Conservation (phyloP, 2,113 vertebrate genomes). For the Tringa solitaria region DNA sequence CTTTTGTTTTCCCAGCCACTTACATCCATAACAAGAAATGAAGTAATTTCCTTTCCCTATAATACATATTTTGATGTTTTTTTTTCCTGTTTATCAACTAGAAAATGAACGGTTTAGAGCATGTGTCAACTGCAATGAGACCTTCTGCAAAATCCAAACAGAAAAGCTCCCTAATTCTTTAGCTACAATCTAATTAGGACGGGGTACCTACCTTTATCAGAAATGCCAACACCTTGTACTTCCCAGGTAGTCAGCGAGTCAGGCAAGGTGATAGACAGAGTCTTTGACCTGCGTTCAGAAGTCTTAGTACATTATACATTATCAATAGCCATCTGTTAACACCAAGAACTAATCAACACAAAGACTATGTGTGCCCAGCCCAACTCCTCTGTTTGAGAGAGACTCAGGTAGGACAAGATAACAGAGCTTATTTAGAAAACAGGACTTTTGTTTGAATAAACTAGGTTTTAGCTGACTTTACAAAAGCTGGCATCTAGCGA, state of each 20-base stretch:
- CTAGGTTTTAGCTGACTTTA: not conserved
- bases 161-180: not conserved
- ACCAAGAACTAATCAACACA: not conserved
- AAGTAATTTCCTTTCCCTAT: not conserved
- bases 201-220: constrained; percentile 75
- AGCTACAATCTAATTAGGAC: not conserved
- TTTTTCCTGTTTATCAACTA: not conserved
- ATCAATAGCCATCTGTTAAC: not conserved
- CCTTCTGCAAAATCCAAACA: not conserved
- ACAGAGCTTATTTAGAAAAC: not conserved
- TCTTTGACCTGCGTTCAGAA: constrained; percentile 50
- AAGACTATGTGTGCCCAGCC: not conserved
- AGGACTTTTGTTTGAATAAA: not conserved
- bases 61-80: not conserved
- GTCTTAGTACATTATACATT: not conserved
- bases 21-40: not conserved
- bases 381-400: not conserved
- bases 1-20: not conserved
- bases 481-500: not conserved
- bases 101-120: not conserved
- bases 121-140: not conserved
- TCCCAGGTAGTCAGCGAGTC: constrained; percentile 95
- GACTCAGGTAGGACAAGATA: not conserved
- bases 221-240: constrained; percentile 86
- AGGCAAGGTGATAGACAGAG: constrained; percentile 73